These are phyloP conservation scores for Pantala flavescens DNA, from an alignment of 1,140 invertebrate species.

Conservation along the genomic window DNA sequence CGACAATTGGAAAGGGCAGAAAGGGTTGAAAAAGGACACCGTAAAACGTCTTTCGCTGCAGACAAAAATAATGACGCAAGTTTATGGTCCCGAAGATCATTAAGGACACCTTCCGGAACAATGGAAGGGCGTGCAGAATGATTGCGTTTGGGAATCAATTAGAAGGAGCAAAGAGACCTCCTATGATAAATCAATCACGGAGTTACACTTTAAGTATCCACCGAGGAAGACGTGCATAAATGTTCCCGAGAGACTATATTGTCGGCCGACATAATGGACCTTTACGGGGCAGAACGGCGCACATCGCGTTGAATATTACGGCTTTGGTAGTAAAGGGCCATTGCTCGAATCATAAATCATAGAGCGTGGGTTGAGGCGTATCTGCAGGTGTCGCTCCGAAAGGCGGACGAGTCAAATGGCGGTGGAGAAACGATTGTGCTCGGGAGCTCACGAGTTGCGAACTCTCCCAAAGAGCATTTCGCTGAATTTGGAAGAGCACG, in stretches of 20 bases:
- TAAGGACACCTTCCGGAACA: not conserved
- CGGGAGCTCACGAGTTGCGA: too few species aligned
- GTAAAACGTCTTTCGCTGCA: not conserved
- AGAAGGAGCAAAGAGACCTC: not conserved
- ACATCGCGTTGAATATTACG: not conserved
- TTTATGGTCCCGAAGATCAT: not conserved
- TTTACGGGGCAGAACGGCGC: not conserved
- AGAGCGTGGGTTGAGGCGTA: not conserved
- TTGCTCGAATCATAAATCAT: not conserved
- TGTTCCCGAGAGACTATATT: not conserved
- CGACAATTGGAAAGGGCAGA: too few species aligned
- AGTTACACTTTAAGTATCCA: not conserved
- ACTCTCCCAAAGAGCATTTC: too few species aligned
- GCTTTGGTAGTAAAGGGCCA: not conserved
- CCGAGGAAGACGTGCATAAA: not conserved
- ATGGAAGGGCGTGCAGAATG: not conserved
- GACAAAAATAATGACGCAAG: not conserved
- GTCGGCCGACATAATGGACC: slow-evolving; percentile 7
- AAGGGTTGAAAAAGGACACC: not conserved
- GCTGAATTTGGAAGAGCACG: too few species aligned
- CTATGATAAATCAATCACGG: not conserved
- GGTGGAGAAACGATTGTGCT: too few species aligned
- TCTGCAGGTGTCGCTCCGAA: too few species aligned
- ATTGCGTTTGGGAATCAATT: not conserved
- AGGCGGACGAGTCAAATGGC: too few species aligned